Percentiles rank a stretch among this genome's conserved stretches.
Conservation (phyloP, 2,888 invertebrate species). For the Hypercompe scribonia region DNA sequence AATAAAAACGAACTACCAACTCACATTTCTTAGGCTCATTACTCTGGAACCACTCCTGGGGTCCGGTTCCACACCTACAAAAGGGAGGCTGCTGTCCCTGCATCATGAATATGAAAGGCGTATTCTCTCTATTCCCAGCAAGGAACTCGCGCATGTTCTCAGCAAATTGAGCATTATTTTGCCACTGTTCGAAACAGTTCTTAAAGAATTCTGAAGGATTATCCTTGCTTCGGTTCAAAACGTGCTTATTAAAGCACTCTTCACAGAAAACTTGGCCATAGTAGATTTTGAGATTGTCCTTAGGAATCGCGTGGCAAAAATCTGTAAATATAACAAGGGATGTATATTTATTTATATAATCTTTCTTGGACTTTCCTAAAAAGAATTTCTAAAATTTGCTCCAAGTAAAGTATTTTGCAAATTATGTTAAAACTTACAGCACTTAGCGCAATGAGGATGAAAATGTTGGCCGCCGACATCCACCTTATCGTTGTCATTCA, state of each 20-base stretch:
- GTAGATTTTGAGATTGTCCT: constrained; percentile 73
- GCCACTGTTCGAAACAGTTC: constrained; percentile 79
- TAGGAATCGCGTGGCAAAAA: constrained; percentile 73
- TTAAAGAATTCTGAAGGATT: constrained; percentile 78
- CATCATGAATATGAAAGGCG: constrained; percentile 77
- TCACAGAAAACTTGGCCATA: constrained; percentile 82
- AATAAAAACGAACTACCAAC: constrained; percentile 17
- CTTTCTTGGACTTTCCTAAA: background rate
- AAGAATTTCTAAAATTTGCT: no score
- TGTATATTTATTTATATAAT: background rate
- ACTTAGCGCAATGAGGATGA: constrained; percentile 74
- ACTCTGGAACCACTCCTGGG: constrained; percentile 67
- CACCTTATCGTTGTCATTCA: constrained; percentile 66
- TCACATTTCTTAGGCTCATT: constrained; percentile 77
- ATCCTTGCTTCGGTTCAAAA: constrained; percentile 69
- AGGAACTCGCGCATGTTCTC: constrained; percentile 76
- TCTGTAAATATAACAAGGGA: constrained; percentile 49
- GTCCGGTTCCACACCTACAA: constrained; percentile 68
- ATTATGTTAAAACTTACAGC: constrained; percentile 65
- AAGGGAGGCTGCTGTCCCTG: constrained; percentile 68
- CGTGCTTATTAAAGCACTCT: constrained; percentile 74
- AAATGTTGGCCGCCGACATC: constrained; percentile 75
- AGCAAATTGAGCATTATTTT: constrained; percentile 71
- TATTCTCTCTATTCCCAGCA: constrained; percentile 60
- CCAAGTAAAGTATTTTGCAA: background rate